These are phyloP conservation scores for Cephus runcator DNA, from an alignment of 2,888 invertebrate species.

Conservation along the genomic window DNA sequence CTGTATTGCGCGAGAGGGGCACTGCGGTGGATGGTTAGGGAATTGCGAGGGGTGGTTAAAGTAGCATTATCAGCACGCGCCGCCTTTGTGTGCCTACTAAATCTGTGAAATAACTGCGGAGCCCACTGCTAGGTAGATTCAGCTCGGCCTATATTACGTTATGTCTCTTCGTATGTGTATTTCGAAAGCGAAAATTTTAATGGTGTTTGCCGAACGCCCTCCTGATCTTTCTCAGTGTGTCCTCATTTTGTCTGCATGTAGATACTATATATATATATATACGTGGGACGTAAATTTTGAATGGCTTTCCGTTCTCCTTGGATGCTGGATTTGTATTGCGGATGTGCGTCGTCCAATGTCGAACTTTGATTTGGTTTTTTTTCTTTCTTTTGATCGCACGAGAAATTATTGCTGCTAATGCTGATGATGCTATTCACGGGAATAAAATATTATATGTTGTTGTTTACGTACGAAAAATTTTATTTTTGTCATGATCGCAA, in stretches of 20 bases:
- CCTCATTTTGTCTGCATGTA: constrained; percentile 12
- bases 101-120: constrained; percentile 56
- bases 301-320: neutral
- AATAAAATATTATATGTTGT: no score
- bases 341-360: neutral
- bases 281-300: neutral
- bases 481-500: neutral
- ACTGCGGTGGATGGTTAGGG: neutral
- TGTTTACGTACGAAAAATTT: neutral
- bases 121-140: constrained; percentile 24
- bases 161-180: constrained; percentile 16
- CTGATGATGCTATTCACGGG: neutral
- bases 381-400: no score
- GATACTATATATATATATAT: no score
- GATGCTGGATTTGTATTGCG: neutral
- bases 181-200: constrained; percentile 43
- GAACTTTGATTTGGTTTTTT: neutral
- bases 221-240: constrained; percentile 16
- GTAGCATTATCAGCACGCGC: constrained; percentile 63
- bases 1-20: constrained; percentile 1
- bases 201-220: constrained; percentile 43
- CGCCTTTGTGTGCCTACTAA: constrained; percentile 61
- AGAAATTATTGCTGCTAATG: neutral
- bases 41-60: constrained; percentile 31
- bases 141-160: constrained; percentile 29